Conservation (phyloP, 2,888 invertebrate species). For the Brenthis hecate region DNA sequence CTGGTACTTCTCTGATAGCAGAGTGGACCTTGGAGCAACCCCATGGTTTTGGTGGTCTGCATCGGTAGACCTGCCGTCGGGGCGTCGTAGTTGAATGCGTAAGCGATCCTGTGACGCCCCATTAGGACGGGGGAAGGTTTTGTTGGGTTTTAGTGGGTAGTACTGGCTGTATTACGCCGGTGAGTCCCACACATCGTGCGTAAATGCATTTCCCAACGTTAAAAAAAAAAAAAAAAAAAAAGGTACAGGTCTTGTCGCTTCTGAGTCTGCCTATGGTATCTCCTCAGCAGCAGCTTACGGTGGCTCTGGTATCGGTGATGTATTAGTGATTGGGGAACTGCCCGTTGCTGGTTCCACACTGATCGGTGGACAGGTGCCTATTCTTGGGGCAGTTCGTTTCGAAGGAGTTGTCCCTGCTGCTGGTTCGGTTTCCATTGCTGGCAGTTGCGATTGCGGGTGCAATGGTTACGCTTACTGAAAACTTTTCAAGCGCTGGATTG, state of each 20-base stretch:
- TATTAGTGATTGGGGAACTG: slow-evolving; percentile 51
- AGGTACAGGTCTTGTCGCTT: slow-evolving; percentile 15
- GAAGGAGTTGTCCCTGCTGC: slow-evolving; percentile 43
- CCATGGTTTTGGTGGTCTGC: too few relatives aligned
- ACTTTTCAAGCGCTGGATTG: not conserved
- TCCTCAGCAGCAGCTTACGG: slow-evolving; percentile 40
- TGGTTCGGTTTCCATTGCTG: slow-evolving; percentile 44
- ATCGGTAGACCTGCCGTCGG: too few relatives aligned
- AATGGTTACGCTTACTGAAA: slow-evolving; percentile 1
- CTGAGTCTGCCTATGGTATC: slow-evolving; percentile 5
- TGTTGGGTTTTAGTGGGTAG: too few relatives aligned
- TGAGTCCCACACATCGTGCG: too few relatives aligned
- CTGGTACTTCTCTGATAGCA: too few relatives aligned
- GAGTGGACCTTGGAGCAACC: too few relatives aligned
- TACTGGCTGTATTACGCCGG: too few relatives aligned
- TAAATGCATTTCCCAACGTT: too few relatives aligned
- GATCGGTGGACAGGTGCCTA: slow-evolving; percentile 44
- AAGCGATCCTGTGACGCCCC: too few relatives aligned
- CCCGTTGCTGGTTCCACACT: slow-evolving; percentile 50
- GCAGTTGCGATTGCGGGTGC: slow-evolving; percentile 44
- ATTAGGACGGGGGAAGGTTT: too few relatives aligned
- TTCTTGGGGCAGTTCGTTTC: slow-evolving; percentile 46
- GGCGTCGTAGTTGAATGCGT: too few relatives aligned
- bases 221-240: too few relatives aligned
- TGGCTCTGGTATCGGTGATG: slow-evolving; percentile 48